Percentiles rank a stretch among this genome's conserved stretches.
Evolutionary conservation across 2,113 vertebrate species (phyloP).

Genomic region (Uria aalge): DNA sequence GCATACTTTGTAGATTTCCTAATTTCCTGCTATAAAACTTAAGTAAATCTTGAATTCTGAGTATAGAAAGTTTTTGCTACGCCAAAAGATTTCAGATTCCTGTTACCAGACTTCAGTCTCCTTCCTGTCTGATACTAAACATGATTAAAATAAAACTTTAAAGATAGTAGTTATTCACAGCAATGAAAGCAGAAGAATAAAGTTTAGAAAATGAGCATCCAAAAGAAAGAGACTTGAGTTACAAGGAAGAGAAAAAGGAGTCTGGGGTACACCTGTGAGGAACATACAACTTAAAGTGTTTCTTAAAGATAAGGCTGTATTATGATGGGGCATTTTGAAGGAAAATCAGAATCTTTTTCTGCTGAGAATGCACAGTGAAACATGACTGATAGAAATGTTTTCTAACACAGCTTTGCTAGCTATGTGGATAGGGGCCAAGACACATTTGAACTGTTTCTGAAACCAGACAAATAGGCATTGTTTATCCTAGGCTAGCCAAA

Average conservation of each 20-base stretch:
- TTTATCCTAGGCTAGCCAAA: constrained; percentile 40
- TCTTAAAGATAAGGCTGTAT: neutral
- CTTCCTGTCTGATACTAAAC: neutral
- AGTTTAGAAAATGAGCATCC: neutral
- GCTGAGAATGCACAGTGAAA: neutral
- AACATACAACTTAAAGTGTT: neutral
- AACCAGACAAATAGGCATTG: constrained; percentile 37
- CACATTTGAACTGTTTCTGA: constrained; percentile 28
- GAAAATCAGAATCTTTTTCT: neutral
- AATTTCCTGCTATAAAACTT: neutral
- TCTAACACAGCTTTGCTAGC: neutral
- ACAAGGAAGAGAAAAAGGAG: neutral
- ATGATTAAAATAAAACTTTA: neutral
- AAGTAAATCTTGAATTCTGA: neutral
- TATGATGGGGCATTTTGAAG: neutral
- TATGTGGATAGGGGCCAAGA: constrained; percentile 12
- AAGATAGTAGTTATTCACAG: neutral
- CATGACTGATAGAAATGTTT: neutral
- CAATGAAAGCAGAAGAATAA: neutral
- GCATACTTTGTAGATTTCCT: neutral
- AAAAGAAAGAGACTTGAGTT: neutral
- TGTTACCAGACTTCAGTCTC: neutral
- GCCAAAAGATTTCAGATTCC: neutral
- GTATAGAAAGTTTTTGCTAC: neutral
- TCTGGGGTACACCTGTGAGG: neutral